These are phyloP conservation scores for Drosophila bocqueti DNA, from an alignment of 1,140 invertebrate genomes.

Conservation along the genomic window DNA sequence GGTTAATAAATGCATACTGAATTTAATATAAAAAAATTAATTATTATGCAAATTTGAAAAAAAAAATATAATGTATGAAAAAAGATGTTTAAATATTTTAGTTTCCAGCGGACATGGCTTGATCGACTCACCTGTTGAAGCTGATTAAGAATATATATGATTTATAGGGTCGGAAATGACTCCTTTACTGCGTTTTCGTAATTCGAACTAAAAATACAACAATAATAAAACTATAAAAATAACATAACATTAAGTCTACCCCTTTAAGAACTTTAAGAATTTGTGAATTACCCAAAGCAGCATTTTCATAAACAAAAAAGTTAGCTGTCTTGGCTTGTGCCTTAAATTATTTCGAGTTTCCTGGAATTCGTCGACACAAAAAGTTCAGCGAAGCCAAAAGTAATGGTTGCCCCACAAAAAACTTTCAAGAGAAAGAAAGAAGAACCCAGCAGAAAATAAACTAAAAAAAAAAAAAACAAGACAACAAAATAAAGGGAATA, in stretches of 20 bases:
- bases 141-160: no score
- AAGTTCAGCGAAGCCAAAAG: slow-evolving; percentile 32
- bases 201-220: no score
- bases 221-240: neutral
- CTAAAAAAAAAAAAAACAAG: neutral
- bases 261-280: neutral
- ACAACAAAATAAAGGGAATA: slow-evolving; percentile 19
- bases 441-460: neutral
- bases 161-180: no score
- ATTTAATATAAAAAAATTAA: no score
- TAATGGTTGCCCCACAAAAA: slow-evolving; percentile 22
- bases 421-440: slow-evolving; percentile 6
- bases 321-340: slow-evolving; percentile 33
- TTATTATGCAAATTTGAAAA: no score
- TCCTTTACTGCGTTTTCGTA: no score
- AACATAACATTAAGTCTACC: no score
- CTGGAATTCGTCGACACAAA: slow-evolving; percentile 23
- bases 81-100: no score
- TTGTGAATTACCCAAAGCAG: neutral
- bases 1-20: no score
- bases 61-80: no score
- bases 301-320: slow-evolving; percentile 10
- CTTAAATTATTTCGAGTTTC: slow-evolving; percentile 22
- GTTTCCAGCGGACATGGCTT: no score
- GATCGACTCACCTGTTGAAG: no score